Evolutionary conservation across 2,888 invertebrate genomes (phyloP), one percentile per base, ranked within the genome.

Genomic region (Drosophila parthenogenetica): DNA sequence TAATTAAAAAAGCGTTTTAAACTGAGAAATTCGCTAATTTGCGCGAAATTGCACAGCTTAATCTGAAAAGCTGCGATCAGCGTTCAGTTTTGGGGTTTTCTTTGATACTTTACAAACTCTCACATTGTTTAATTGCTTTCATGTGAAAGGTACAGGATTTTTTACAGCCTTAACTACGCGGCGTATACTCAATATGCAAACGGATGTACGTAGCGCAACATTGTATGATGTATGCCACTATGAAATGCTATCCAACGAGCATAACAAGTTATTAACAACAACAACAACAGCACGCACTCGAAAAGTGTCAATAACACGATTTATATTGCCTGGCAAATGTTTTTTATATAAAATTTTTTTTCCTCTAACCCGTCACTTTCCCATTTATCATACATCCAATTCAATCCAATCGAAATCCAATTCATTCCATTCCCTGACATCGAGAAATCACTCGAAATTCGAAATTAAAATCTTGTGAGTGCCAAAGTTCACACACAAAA

Each of bases 261-360:
- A 67, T 73, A 73, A 80, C 77, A 62, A 68, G 81, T 77, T 73
- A 72, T 65, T 62, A 51, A 46, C 42, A 58, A 40, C 61, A 48
- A 29, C 35, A 49, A 40, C 43, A 61, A 39, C 58, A 54, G 55
- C 59, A 73, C 69, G 63, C 77, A 78, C 63, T 74, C 39, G 5
- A n/a, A 66, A 72, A 77, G 65, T 68, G 70, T 67, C 70, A 74
- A 77, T 66, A 74, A 69, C 78, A 74, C 71, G 64, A 71, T 71
- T 50, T 57, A 60, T 68, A 66, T 57, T 65, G 64, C 65, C 57
- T 16, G 45, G 45, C 57, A 65, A 29, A 45, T 67, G 59, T 72
- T 58, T 55, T 63, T 22, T 17, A 22, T n/a, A 16, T 54, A 5
- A 25, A 8, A 22, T 22, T 54, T 63, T 37, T 32, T 7, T n/a